phyloP scores from a whole-genome alignment of 2,797 vertebrate species.

The Phoxinus dragarum region DNA sequence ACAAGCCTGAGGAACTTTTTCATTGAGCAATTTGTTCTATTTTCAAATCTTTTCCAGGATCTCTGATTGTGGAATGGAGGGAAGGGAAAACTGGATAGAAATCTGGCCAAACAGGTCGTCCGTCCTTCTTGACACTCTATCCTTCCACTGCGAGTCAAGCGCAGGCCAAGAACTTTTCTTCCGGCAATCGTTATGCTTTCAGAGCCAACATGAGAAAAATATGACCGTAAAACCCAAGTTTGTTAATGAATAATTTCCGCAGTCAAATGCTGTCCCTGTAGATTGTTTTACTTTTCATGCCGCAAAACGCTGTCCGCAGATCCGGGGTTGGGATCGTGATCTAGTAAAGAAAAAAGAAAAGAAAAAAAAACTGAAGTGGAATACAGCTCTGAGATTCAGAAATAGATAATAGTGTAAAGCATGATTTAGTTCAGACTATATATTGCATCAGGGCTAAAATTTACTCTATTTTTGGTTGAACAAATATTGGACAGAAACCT shows the following conservation, averaged over 20 bases:
- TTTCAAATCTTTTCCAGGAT: slow-evolving; percentile 51
- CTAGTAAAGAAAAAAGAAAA: slow-evolving; percentile 30
- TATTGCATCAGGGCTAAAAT: slow-evolving; percentile 47
- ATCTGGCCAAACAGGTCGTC: slow-evolving; percentile 40
- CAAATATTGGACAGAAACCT: slow-evolving; percentile 48
- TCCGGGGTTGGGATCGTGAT: slow-evolving; percentile 15
- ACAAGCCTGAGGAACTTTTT: slow-evolving; percentile 56
- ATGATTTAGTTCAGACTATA: slow-evolving; percentile 49
- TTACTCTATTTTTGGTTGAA: slow-evolving; percentile 43
- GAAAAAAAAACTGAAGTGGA: slow-evolving; percentile 52
- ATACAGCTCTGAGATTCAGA: slow-evolving; percentile 38
- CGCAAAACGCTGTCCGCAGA: slow-evolving; percentile 40
- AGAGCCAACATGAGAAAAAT: slow-evolving; percentile 47
- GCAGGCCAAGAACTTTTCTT: slow-evolving; percentile 40
- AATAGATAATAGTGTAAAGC: slow-evolving; percentile 42
- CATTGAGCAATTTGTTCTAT: slow-evolving; percentile 58
- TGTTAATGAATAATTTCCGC: slow-evolving; percentile 62
- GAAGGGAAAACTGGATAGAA: slow-evolving; percentile 29
- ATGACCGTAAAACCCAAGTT: slow-evolving; percentile 42
- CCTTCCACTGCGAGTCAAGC: slow-evolving; percentile 38
- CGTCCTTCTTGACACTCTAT: slow-evolving; percentile 41
- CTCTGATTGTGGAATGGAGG: slow-evolving; percentile 36
- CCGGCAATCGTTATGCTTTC: slow-evolving; percentile 24
- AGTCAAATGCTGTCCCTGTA: slow-evolving; percentile 49
- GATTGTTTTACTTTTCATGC: slow-evolving; percentile 54